These are phyloP conservation scores for Acanthurus leucopareius DNA, from an alignment of 2,797 vertebrate genomes.

Conservation along the genomic window DNA sequence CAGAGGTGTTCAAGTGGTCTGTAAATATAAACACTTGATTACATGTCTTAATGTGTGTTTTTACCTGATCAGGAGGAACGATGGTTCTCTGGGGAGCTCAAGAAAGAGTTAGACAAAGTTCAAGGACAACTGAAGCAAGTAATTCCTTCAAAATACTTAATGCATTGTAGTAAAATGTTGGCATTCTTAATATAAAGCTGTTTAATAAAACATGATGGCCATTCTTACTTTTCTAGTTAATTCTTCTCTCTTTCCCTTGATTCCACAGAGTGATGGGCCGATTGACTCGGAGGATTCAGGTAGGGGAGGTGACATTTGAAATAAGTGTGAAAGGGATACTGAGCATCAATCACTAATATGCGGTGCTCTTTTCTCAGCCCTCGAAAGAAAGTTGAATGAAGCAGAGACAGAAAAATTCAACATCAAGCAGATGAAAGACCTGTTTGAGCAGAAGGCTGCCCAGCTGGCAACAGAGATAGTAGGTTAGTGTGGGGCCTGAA, in stretches of 20 bases:
- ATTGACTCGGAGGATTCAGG: constrained; percentile 88
- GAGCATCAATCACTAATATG: constrained; percentile 28
- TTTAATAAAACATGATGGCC: constrained; percentile 15
- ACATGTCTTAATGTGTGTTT: constrained; percentile 2
- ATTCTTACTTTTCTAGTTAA: constrained; percentile 47
- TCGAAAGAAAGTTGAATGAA: constrained; percentile 94
- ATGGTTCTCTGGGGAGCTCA: constrained; percentile 98
- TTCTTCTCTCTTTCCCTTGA: constrained; percentile 70
- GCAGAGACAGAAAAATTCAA: constrained; percentile 97
- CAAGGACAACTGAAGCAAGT: constrained; percentile 99
- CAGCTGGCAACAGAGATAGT: constrained; percentile 97
- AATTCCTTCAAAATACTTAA: constrained; percentile 92
- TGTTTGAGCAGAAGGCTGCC: constrained; percentile 99
- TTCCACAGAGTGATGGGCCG: constrained; percentile 88
- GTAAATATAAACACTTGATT: not conserved
- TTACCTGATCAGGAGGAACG: constrained; percentile 91
- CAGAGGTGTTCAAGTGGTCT: not conserved
- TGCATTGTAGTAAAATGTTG: constrained; percentile 28
- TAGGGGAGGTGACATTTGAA: constrained; percentile 63
- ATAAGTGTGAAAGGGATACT: not conserved
- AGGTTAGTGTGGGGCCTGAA: constrained; percentile 85
- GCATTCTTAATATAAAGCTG: not conserved
- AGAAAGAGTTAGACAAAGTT: constrained; percentile 98
- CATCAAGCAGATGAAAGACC: constrained; percentile 99
- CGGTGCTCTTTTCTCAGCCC: constrained; percentile 66